Evolutionary conservation across 2,888 invertebrate species (phyloP), one percentile per base, ranked within the genome.

Genomic region (Acanthoscelides obtectus): DNA sequence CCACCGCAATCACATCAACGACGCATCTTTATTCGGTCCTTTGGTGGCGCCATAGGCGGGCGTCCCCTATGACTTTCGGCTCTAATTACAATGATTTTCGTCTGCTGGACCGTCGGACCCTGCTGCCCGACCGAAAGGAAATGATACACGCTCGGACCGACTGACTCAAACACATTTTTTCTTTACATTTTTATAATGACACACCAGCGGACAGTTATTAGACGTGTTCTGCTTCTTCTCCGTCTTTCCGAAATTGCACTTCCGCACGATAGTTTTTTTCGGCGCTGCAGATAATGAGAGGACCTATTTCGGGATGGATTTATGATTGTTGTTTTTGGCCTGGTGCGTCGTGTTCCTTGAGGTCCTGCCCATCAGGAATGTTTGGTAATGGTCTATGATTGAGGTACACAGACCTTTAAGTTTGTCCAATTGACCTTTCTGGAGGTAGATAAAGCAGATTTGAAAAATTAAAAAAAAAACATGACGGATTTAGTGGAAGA

Each of bases 221-320:
- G 77, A 77, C 77, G 72, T 75, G 70, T 72, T 69, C 67, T 70
- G 72, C 71, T 64, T 69, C 69, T 70, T 70, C 3, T 66, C 74
- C 70, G 74, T 73, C 69, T 75, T 71, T 69, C 72, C 71, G 70
- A 74, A 75, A 76, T 75, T 77, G 72, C 69, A 66, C 67, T n/a
- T 21, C 71, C 68, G 71, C 77, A 77, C 75, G 75, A 75, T 72
- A 75, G 73, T 67, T 71, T 68, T 68, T 22, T 68, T 45, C 45
- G 45, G 45, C 45, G 45, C 45, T 12, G 17, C 5, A 17, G 5
- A 45, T 45, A 45, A 45, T 45, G 45, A 45, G 45, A 45, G 45
- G 45, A 6, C 17, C 45, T 45, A 45, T 45, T 45, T 17, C 45
- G 5, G 45, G 5, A 45, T 45, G 45, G 45, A 45, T 45, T 45